Conservation (phyloP, 2,888 invertebrate genomes). For the Ichneumoninae sp. region DNA sequence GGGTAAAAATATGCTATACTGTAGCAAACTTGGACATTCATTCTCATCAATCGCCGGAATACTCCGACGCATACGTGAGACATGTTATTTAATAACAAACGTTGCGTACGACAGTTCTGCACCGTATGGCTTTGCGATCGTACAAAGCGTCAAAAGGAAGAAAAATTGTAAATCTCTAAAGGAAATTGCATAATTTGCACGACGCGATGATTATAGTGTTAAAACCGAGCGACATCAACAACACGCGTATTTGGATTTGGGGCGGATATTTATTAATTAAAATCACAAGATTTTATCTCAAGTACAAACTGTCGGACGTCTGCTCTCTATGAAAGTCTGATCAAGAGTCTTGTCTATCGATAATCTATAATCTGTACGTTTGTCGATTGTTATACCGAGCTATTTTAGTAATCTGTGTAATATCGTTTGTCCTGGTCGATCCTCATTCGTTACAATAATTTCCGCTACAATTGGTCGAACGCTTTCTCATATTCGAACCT, state of each 20-base stretch:
- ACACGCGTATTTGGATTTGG: too few species aligned
- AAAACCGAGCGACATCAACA: too few species aligned
- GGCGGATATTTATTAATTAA: too few species aligned
- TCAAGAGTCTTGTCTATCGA: too few species aligned
- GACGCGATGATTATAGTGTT: background rate
- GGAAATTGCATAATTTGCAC: too few species aligned
- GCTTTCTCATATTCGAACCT: background rate
- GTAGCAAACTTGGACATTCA: slow-evolving; percentile 40
- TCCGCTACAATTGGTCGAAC: background rate
- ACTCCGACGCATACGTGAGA: background rate
- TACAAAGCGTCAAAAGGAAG: background rate
- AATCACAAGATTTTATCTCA: too few species aligned
- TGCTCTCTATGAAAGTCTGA: too few species aligned
- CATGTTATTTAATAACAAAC: background rate
- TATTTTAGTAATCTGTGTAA: too few species aligned
- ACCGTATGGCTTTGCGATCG: slow-evolving; percentile 3
- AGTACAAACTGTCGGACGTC: too few species aligned
- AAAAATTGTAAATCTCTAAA: background rate
- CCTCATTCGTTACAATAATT: background rate
- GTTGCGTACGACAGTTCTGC: background rate
- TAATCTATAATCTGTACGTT: too few species aligned
- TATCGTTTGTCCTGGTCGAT: too few species aligned
- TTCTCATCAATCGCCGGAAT: slow-evolving; percentile 37
- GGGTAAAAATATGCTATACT: slow-evolving; percentile 37
- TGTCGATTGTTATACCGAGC: too few species aligned